Percentiles rank a stretch among this genome's conserved stretches.
These are phyloP conservation scores for Erithacus rubecula DNA, from an alignment of 2,797 vertebrate genomes.

Conservation along the genomic window DNA sequence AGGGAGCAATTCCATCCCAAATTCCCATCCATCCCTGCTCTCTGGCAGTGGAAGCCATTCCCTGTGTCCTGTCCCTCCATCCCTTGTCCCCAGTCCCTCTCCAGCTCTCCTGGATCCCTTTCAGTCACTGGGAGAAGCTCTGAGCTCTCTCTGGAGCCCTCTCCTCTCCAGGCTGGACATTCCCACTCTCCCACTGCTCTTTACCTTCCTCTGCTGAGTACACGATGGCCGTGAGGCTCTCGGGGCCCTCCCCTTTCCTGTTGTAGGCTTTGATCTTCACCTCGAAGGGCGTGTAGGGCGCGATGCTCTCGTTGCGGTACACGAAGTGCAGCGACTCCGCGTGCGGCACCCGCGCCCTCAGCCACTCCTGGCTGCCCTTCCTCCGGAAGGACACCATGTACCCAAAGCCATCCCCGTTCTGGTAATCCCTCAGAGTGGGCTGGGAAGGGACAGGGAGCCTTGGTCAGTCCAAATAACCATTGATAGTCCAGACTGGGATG, in stretches of 20 bases:
- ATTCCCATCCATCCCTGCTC: rapidly evolving
- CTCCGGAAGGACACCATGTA: conserved; percentile 89
- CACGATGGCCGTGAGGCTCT: conserved; percentile 87
- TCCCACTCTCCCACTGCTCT: neutral
- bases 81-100: neutral
- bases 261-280: conserved; percentile 94
- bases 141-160: neutral
- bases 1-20: neutral
- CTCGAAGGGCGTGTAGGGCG: conserved; percentile 90
- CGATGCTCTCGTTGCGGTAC: conserved; percentile 87
- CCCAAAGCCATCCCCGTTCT: conserved; percentile 93
- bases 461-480: rapidly evolving
- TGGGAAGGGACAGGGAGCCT: conserved; percentile 45
- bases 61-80: neutral
- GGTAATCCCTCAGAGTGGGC: conserved; percentile 91
- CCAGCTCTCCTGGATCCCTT: neutral
- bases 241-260: conserved; percentile 88
- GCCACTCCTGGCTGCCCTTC: conserved; percentile 80
- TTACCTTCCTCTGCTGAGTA: conserved; percentile 95
- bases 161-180: neutral
- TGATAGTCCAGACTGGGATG: too few relatives aligned
- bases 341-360: conserved; percentile 75
- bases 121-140: rapidly evolving
- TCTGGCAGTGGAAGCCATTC: neutral
- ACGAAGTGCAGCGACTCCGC: conserved; percentile 90